Conservation (phyloP, 2,888 invertebrate genomes). For the Hetaerina titia region DNA sequence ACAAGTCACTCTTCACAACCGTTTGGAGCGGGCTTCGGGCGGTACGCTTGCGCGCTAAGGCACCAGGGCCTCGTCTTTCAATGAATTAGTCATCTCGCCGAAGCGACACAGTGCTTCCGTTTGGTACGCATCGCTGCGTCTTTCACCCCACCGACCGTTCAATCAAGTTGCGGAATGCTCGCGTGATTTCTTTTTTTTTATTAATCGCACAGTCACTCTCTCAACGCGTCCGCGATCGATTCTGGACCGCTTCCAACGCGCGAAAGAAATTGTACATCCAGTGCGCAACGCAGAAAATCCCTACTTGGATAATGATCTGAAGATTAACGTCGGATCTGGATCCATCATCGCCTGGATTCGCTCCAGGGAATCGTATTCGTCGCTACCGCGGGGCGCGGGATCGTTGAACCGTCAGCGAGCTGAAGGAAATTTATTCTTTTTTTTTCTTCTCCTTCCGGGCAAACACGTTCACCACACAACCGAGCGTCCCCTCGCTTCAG, state of each 20-base stretch:
- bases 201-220: neutral
- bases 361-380: neutral
- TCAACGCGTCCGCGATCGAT: neutral
- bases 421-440: neutral
- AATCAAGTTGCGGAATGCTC: constrained; percentile 17
- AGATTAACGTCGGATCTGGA: constrained; percentile 13
- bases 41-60: no score
- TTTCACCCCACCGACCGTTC: neutral
- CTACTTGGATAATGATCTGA: neutral
- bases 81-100: no score
- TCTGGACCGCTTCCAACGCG: neutral
- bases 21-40: no score
- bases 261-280: neutral
- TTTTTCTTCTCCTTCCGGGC: neutral
- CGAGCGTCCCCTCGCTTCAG: neutral
- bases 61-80: no score
- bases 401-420: constrained; percentile 2
- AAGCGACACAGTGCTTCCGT: no score
- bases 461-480: neutral
- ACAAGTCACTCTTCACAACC: no score
- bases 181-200: neutral
- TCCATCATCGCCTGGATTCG: neutral
- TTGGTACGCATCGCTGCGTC: neutral
- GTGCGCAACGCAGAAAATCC: neutral
- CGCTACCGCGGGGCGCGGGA: neutral